phyloP scores from a whole-genome alignment of 2,888 invertebrate genomes.

The Mythimna vitellina region DNA sequence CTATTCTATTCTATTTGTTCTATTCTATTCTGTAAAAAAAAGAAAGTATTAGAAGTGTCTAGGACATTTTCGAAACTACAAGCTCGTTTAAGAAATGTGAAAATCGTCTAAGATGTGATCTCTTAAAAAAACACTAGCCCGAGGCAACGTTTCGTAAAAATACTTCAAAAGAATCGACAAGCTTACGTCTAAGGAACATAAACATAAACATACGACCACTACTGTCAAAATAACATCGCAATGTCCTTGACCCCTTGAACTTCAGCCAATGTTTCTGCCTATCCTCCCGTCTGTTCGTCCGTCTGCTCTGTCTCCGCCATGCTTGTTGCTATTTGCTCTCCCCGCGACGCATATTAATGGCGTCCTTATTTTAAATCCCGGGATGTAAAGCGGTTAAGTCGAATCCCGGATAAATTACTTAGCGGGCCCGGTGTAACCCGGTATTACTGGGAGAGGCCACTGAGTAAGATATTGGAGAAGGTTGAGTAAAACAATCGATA shows the following conservation, averaged over 20 bases:
- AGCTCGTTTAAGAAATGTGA: too few relatives aligned
- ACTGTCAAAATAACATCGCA: conserved; percentile 44
- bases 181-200: conserved; percentile 26
- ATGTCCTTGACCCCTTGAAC: conserved; percentile 16
- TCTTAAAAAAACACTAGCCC: conserved; percentile 34
- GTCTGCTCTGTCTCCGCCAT: conserved; percentile 44
- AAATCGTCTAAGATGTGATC: conserved; percentile 1
- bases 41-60: too few relatives aligned
- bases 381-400: conserved; percentile 81
- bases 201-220: conserved; percentile 31
- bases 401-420: conserved; percentile 85
- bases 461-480: conserved; percentile 45
- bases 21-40: too few relatives aligned
- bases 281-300: conserved; percentile 37
- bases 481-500: conserved; percentile 6
- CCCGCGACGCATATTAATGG: conserved; percentile 83
- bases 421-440: conserved; percentile 68
- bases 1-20: too few relatives aligned
- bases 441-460: conserved; percentile 65
- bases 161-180: conserved; percentile 39
- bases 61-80: too few relatives aligned
- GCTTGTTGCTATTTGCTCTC: conserved; percentile 81
- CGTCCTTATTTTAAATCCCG: conserved; percentile 83
- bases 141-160: conserved; percentile 26
- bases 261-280: conserved; percentile 44